These are phyloP conservation scores for Bubo bubo DNA, from an alignment of 2,113 vertebrate genomes.

Conservation along the genomic window DNA sequence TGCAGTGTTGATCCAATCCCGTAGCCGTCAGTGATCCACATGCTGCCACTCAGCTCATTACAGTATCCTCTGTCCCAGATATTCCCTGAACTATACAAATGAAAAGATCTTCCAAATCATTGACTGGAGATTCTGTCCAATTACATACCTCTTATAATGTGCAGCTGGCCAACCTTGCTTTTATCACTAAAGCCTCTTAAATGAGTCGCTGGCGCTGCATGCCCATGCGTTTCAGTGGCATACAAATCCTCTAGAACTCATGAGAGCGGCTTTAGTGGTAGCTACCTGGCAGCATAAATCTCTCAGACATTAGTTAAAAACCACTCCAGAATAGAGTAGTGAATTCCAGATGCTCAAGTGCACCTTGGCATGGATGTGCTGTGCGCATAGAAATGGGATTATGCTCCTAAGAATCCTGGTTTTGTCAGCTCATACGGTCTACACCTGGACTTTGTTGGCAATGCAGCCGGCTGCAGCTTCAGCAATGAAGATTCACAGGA, in stretches of 20 bases:
- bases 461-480: not conserved
- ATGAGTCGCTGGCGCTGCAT: not conserved
- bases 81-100: not conserved
- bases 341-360: not conserved
- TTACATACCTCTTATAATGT: not conserved
- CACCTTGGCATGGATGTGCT: not conserved
- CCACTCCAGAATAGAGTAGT: not conserved
- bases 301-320: not conserved
- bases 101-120: not conserved
- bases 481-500: not conserved
- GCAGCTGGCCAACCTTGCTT: not conserved
- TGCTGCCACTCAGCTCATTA: not conserved
- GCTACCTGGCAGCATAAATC: not conserved
- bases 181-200: not conserved
- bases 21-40: not conserved
- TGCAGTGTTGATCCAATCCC: not conserved
- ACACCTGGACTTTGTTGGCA: conserved; percentile 8
- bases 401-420: not conserved
- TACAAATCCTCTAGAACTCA: not conserved
- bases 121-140: not conserved
- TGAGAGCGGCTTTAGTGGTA: not conserved
- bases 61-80: not conserved
- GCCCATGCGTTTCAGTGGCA: not conserved
- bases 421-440: conserved; percentile 5
- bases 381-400: not conserved